Percentiles rank a stretch among this genome's conserved stretches.
phyloP scores from a whole-genome alignment of 2,113 vertebrate species.

The Eonycteris spelaea region DNA sequence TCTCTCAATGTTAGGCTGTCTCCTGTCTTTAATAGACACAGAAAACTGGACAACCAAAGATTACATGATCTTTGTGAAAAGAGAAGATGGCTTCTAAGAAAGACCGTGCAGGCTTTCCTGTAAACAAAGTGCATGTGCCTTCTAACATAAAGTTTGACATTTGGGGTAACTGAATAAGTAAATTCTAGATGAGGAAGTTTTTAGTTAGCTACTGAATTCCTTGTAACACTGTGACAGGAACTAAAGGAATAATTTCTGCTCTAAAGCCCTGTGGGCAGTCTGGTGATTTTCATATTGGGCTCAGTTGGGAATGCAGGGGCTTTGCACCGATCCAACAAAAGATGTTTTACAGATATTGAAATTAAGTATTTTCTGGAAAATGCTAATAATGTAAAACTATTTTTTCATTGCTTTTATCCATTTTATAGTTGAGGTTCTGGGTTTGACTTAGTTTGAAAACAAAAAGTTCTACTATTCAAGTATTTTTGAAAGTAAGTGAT shows the following conservation, averaged over 20 bases:
- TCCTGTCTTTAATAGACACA: neutral
- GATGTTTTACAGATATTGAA: neutral
- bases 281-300: neutral
- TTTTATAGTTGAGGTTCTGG: conserved; percentile 5
- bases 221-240: neutral
- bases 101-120: neutral
- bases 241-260: neutral
- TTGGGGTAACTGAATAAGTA: neutral
- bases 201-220: neutral
- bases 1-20: neutral
- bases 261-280: neutral
- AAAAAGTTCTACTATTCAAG: neutral
- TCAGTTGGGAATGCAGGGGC: neutral
- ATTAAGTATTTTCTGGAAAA: conserved; percentile 20
- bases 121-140: neutral
- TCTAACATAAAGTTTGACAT: conserved; percentile 7
- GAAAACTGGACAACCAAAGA: neutral
- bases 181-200: neutral
- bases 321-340: neutral
- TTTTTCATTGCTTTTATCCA: neutral
- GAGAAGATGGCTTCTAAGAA: neutral
- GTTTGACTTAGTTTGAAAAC: conserved; percentile 31
- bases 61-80: neutral
- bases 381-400: neutral
- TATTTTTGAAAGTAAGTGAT: neutral